A percentile compares a stretch with the other conserved stretches of the same genome.
phyloP scores from a whole-genome alignment of 2,888 invertebrate species.

The Phrixothrix hirtus region DNA sequence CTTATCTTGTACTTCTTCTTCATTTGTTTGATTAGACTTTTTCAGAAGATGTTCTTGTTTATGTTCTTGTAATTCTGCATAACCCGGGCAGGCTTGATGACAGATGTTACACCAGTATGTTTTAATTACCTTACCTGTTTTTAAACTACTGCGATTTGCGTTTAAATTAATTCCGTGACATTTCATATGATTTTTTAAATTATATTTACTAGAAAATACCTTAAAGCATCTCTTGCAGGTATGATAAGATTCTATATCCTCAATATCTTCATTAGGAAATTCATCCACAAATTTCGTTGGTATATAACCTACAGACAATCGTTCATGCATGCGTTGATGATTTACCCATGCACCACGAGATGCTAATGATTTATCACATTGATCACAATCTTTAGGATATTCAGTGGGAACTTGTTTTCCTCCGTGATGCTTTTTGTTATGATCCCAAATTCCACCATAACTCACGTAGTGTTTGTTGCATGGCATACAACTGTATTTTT shows the following conservation, averaged over 20 bases:
- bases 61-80: constrained; percentile 61
- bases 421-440: constrained; percentile 47
- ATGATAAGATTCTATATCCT: constrained; percentile 47
- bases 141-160: constrained; percentile 37
- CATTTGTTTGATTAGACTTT: constrained; percentile 7
- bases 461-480: constrained; percentile 59
- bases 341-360: constrained; percentile 46
- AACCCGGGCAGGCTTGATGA: constrained; percentile 63
- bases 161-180: constrained; percentile 56
- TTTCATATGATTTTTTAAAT: constrained; percentile 56
- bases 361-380: constrained; percentile 46
- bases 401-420: constrained; percentile 22
- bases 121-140: constrained; percentile 39
- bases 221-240: constrained; percentile 59
- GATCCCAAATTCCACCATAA: constrained; percentile 48
- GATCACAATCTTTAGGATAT: constrained; percentile 46
- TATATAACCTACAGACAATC: too few relatives aligned
- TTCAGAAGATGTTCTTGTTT: constrained; percentile 57
- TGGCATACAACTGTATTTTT: constrained; percentile 60
- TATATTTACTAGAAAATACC: constrained; percentile 55
- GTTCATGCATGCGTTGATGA: constrained; percentile 50
- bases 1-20: constrained; percentile 33
- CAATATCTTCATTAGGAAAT: constrained; percentile 1
- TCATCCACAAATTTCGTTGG: too few relatives aligned
- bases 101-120: constrained; percentile 66